Evolutionary conservation across 1,140 invertebrate genomes (phyloP).

Genomic region (Papilio dardanus): DNA sequence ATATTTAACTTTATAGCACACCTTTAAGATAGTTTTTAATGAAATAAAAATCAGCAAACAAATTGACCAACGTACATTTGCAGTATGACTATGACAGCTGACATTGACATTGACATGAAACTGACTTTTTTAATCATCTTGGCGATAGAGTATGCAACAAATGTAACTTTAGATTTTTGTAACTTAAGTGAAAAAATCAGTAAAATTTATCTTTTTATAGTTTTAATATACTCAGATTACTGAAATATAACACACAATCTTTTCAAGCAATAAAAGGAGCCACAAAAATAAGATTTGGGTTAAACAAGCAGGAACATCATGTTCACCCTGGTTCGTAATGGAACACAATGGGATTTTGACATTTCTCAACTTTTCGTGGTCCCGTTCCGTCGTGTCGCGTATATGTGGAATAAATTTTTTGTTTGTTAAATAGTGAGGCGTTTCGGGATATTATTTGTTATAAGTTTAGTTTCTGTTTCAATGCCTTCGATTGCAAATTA

Average conservation of each 20-base stretch:
- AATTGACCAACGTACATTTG: too few relatives aligned
- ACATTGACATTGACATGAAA: not conserved
- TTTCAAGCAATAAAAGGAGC: not conserved
- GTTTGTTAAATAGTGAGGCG: conserved; percentile 51
- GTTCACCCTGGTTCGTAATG: not conserved
- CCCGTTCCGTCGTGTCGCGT: conserved; percentile 57
- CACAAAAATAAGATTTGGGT: not conserved
- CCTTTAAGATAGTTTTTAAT: too few relatives aligned
- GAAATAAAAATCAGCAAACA: too few relatives aligned
- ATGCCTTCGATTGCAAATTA: conserved; percentile 45
- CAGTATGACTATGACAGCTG: not conserved
- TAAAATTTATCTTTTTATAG: not conserved
- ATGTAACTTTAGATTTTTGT: too few relatives aligned
- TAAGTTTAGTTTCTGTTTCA: conserved; percentile 47
- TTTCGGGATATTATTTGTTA: conserved; percentile 44
- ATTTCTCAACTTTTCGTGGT: conserved; percentile 65
- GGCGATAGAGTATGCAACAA: too few relatives aligned
- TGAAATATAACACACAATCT: not conserved
- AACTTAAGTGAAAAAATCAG: not conserved
- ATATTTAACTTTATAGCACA: too few relatives aligned
- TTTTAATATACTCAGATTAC: not conserved
- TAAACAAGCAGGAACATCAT: not conserved
- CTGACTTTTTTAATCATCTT: too few relatives aligned
- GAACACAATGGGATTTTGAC: conserved; percentile 47
- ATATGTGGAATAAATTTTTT: conserved; percentile 55